phyloP scores from a whole-genome alignment of 2,888 invertebrate species.

The Andrena bucephala region DNA sequence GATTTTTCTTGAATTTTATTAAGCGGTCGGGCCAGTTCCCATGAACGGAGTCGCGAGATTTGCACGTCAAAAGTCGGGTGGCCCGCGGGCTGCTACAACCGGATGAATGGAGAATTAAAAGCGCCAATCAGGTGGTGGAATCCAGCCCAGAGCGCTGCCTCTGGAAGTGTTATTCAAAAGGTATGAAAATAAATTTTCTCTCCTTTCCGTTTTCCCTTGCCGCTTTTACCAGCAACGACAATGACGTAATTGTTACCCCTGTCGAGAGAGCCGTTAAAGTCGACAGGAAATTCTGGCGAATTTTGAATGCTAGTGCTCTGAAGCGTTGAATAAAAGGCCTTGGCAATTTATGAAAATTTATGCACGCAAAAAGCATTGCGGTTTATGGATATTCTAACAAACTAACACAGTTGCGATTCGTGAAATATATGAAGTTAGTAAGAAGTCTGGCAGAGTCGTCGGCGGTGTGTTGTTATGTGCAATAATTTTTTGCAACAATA shows the following conservation, averaged over 20 bases:
- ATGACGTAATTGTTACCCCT: constrained; percentile 37
- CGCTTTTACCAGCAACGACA: constrained; percentile 39
- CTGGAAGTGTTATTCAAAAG: constrained; percentile 68
- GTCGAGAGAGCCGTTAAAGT: constrained; percentile 17
- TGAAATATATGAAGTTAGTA: background rate
- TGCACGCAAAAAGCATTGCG: background rate
- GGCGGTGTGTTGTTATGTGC: no score
- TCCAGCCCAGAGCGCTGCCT: constrained; percentile 61
- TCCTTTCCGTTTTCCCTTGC: constrained; percentile 32
- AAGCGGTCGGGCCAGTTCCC: constrained; percentile 55
- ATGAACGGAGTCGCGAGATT: constrained; percentile 58
- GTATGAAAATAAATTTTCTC: constrained; percentile 66
- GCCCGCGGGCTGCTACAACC: constrained; percentile 53
- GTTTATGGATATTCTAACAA: background rate
- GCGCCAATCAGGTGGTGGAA: constrained; percentile 72
- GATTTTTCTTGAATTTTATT: constrained; percentile 61
- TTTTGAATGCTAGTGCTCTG: constrained; percentile 6
- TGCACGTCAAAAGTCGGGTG: constrained; percentile 65
- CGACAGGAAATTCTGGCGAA: constrained; percentile 28
- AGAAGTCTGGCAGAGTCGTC: no score
- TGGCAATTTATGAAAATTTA: constrained; percentile 21
- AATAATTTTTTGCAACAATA: no score
- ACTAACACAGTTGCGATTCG: background rate
- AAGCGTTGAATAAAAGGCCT: constrained; percentile 1
- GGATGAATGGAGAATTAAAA: constrained; percentile 74